Percentiles rank a stretch among this genome's conserved stretches.
These are phyloP conservation scores for Drosophila kurseongensis DNA, from an alignment of 1,140 invertebrate species.

Conservation along the genomic window DNA sequence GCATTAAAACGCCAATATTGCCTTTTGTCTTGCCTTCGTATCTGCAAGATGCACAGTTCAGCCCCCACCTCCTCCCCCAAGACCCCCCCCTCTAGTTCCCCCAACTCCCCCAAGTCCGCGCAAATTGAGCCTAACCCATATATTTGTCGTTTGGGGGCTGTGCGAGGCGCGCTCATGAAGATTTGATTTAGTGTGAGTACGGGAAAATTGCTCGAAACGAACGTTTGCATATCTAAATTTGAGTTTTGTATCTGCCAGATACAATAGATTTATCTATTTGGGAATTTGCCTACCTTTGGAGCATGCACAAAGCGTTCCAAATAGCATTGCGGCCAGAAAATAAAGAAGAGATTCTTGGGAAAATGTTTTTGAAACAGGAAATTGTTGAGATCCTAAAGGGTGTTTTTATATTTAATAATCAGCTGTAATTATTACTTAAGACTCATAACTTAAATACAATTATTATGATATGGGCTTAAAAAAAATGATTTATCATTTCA, in stretches of 20 bases:
- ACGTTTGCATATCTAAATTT: constrained; percentile 80
- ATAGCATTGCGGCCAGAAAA: background rate
- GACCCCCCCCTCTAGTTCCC: background rate
- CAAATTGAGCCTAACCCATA: constrained; percentile 82
- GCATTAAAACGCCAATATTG: constrained; percentile 64
- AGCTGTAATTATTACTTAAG: no score
- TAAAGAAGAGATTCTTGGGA: constrained; percentile 44
- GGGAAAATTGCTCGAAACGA: constrained; percentile 49
- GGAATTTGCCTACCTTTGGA: constrained; percentile 45
- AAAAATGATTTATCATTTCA: background rate
- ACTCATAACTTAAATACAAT: no score
- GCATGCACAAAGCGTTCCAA: constrained; percentile 6
- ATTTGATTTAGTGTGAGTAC: constrained; percentile 77
- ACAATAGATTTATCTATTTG: constrained; percentile 58
- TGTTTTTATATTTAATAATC: background rate
- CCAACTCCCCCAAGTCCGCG: constrained; percentile 7
- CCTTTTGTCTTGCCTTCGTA: constrained; percentile 62
- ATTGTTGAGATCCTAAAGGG: background rate
- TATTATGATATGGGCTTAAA: background rate
- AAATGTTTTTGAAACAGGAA: constrained; percentile 1
- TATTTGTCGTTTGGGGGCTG: constrained; percentile 69
- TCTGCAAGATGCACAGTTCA: constrained; percentile 52
- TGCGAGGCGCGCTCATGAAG: constrained; percentile 61
- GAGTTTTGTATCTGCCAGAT: constrained; percentile 63
- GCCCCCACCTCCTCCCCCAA: constrained; percentile 2